These are phyloP conservation scores for Dryas iulia DNA, from an alignment of 1,140 invertebrate species.

Conservation along the genomic window DNA sequence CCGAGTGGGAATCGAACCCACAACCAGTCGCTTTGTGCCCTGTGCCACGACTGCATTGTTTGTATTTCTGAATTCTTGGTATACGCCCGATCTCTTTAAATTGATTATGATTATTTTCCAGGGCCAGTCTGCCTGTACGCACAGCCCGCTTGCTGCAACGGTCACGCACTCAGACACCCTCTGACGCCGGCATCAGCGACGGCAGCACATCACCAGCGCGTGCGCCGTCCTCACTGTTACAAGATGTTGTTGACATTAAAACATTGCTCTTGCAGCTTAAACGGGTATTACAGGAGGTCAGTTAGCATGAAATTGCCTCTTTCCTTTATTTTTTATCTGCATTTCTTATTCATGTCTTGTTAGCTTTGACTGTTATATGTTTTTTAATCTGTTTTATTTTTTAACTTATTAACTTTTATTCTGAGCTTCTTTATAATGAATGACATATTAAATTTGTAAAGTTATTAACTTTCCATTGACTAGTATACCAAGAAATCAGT, in stretches of 20 bases:
- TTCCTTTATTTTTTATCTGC: background rate
- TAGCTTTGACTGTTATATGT: background rate
- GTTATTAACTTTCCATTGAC: too few species aligned
- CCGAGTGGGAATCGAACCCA: too few species aligned
- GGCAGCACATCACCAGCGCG: conserved; percentile 74
- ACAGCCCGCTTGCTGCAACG: conserved; percentile 78
- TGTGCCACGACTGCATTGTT: too few species aligned
- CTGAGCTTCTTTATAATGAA: background rate
- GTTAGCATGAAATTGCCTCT: conserved; percentile 20
- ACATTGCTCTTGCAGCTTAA: conserved; percentile 89
- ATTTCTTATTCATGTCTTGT: background rate
- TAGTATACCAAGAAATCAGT: background rate
- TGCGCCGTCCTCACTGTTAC: conserved; percentile 85
- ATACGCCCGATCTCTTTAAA: too few species aligned
- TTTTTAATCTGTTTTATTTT: background rate
- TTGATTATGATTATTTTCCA: conserved; percentile 31
- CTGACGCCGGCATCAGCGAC: conserved; percentile 64
- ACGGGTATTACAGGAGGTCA: conserved; percentile 88
- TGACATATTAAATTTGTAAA: background rate
- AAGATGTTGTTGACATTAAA: conserved; percentile 90
- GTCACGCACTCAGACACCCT: conserved; percentile 78
- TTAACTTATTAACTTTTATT: background rate
- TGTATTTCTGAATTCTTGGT: too few species aligned
- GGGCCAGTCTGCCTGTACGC: conserved; percentile 74
- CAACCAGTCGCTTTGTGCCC: too few species aligned